A percentile compares a stretch with the other conserved stretches of the same genome.
Evolutionary conservation across 2,797 vertebrate genomes (phyloP).

Genomic region (Natrix natrix): DNA sequence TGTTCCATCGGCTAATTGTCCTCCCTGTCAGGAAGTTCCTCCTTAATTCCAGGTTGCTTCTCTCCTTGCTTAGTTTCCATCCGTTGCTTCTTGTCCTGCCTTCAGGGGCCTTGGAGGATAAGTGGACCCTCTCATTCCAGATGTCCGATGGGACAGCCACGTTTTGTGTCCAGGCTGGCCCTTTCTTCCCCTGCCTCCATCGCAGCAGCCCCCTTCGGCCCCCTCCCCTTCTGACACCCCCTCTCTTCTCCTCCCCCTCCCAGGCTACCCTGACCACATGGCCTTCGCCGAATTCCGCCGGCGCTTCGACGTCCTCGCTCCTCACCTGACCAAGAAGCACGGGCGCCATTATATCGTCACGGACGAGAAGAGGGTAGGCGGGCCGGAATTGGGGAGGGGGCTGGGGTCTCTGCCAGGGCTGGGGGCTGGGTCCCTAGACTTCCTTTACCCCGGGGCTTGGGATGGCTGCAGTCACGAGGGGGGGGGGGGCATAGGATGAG

Average conservation of each 20-base stretch:
- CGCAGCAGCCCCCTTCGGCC: fast-evolving
- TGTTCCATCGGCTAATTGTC: too few species aligned
- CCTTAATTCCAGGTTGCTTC: too few species aligned
- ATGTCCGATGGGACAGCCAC: too few species aligned
- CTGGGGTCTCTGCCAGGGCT: too few species aligned
- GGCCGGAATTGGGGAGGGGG: neutral
- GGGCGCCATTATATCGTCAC: constrained; percentile 92
- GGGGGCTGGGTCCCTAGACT: neutral
- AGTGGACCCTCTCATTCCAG: too few species aligned
- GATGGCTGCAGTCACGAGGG: neutral
- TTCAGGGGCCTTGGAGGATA: too few species aligned
- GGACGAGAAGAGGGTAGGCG: constrained; percentile 88
- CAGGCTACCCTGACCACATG: constrained; percentile 97
- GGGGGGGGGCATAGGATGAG: too few species aligned
- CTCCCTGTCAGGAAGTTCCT: too few species aligned
- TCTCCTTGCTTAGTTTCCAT: too few species aligned
- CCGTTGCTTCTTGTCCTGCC: too few species aligned
- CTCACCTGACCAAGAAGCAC: constrained; percentile 93
- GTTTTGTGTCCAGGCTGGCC: fast-evolving
- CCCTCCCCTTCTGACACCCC: neutral
- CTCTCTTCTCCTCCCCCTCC: neutral
- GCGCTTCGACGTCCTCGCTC: constrained; percentile 90
- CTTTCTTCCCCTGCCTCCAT: too few species aligned
- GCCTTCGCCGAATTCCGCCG: constrained; percentile 95
- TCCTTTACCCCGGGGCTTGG: neutral